These are phyloP conservation scores for Xylocampa areola DNA, from an alignment of 2,888 invertebrate species.

Conservation along the genomic window DNA sequence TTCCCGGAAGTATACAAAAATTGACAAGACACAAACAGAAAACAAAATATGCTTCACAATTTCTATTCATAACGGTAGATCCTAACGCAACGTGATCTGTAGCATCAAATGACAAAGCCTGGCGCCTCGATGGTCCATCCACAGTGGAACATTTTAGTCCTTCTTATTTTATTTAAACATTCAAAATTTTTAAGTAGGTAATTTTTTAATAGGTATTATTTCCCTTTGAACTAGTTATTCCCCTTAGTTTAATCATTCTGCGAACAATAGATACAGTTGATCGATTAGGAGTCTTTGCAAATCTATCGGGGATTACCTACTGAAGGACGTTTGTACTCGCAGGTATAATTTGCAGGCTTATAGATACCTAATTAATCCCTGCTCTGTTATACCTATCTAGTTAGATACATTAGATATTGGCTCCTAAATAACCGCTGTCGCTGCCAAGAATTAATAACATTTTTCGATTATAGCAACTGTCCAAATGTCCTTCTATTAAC, in stretches of 20 bases:
- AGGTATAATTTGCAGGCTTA: conserved; percentile 22
- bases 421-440: conserved; percentile 34
- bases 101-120: conserved; percentile 79
- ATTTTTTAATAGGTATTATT: neutral
- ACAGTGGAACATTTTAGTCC: conserved; percentile 55
- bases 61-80: conserved; percentile 70
- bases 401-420: conserved; percentile 18
- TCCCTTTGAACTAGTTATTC: neutral
- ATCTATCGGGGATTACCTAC: conserved; percentile 3
- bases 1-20: conserved; percentile 1
- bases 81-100: conserved; percentile 68
- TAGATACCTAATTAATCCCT: conserved; percentile 25
- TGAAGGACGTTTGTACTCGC: conserved; percentile 6
- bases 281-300: conserved; percentile 15
- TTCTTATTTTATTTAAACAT: conserved; percentile 19
- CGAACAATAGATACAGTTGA: neutral
- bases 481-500: conserved; percentile 9
- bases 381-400: conserved; percentile 30
- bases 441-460: conserved; percentile 39
- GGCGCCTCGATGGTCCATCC: conserved; percentile 66
- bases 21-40: conserved; percentile 28
- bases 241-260: conserved; percentile 4
- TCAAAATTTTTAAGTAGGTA: conserved; percentile 3
- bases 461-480: conserved; percentile 17
- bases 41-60: conserved; percentile 41